phyloP scores from a whole-genome alignment of 2,797 vertebrate species.

The Aphelocoma californica region DNA sequence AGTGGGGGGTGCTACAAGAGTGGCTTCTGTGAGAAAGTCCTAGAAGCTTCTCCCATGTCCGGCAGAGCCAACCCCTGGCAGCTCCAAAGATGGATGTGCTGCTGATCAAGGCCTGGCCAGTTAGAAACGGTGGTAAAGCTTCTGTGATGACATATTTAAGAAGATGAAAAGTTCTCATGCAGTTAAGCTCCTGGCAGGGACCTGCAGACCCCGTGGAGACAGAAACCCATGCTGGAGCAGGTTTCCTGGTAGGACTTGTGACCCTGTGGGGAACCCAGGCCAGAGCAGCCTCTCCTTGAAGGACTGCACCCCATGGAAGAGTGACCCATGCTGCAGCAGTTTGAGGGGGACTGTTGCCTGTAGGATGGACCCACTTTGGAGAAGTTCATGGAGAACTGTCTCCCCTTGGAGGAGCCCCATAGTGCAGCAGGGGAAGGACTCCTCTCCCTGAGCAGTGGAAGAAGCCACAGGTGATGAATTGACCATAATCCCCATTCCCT shows the following conservation, averaged over 20 bases:
- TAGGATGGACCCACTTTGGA: background rate
- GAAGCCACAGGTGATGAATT: accelerated
- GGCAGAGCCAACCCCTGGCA: background rate
- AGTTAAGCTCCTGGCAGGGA: background rate
- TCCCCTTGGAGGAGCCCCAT: background rate
- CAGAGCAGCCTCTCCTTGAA: background rate
- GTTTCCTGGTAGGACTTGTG: background rate
- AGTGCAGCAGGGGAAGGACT: background rate
- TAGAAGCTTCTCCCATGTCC: background rate
- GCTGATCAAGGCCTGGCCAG: background rate
- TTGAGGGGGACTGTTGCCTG: accelerated
- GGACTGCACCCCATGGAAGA: background rate
- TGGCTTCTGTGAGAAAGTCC: background rate
- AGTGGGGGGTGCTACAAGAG: accelerated
- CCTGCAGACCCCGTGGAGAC: accelerated
- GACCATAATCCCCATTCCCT: background rate
- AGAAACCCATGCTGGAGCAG: background rate
- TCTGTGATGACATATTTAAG: background rate
- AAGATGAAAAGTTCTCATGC: background rate
- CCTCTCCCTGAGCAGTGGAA: background rate
- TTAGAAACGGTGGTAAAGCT: background rate
- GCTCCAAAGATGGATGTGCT: background rate
- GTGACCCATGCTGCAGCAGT: background rate
- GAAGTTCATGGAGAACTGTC: background rate
- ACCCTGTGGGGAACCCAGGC: background rate